phyloP scores from a whole-genome alignment of 2,113 vertebrate species.

The Caloenas nicobarica region DNA sequence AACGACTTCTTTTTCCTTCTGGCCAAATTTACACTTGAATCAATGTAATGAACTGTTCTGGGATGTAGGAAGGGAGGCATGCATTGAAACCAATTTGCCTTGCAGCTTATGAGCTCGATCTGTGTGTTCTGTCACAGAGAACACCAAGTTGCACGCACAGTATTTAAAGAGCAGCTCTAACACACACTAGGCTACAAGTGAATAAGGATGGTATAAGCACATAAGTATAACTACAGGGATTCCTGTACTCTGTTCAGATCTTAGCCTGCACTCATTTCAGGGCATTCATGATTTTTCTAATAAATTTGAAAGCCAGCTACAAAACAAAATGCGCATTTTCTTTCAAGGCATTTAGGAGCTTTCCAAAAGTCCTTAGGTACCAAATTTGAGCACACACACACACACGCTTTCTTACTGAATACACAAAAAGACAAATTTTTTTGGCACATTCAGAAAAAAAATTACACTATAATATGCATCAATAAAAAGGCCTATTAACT shows the following conservation, averaged over 20 bases:
- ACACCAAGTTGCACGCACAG: not conserved
- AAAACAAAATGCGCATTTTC: not conserved
- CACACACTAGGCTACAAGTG: not conserved
- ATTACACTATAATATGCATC: not conserved
- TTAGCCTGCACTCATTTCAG: not conserved
- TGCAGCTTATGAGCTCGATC: not conserved
- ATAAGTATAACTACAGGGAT: not conserved
- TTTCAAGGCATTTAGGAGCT: conserved; percentile 14
- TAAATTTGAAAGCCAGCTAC: not conserved
- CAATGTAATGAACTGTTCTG: not conserved
- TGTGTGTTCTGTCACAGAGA: not conserved
- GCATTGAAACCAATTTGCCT: not conserved
- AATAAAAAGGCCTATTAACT: conserved; percentile 21
- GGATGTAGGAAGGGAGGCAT: not conserved
- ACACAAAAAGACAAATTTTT: conserved; percentile 34
- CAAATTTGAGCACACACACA: not conserved
- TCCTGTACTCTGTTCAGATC: conserved; percentile 16
- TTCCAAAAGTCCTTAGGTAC: conserved; percentile 14
- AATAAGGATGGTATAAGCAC: not conserved
- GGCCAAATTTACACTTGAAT: not conserved
- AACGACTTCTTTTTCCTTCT: not conserved
- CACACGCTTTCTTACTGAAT: not conserved
- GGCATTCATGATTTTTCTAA: not conserved
- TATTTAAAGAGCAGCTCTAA: not conserved
- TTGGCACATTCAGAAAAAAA: conserved; percentile 10